Evolutionary conservation across 2,113 vertebrate genomes (phyloP).

Genomic region (Daphoenositta chrysoptera): DNA sequence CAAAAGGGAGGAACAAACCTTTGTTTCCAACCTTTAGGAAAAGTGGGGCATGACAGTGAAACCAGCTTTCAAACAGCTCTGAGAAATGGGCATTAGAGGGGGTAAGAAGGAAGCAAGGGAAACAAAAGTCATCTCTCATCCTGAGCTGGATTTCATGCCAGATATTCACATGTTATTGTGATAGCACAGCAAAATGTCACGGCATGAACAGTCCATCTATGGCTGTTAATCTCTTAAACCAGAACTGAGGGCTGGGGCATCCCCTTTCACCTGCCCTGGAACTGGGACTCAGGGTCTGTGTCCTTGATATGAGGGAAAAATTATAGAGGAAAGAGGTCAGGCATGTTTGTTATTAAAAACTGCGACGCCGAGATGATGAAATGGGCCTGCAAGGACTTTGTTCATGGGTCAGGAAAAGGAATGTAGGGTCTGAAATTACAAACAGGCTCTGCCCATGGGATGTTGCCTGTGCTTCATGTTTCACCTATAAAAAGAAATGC

Average conservation of each 20-base stretch:
- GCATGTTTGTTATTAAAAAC: neutral
- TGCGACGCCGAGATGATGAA: neutral
- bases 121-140: neutral
- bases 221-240: neutral
- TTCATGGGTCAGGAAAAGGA: neutral
- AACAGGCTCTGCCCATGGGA: neutral
- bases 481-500: neutral
- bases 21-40: neutral
- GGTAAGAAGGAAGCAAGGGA: neutral
- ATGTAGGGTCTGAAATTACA: neutral
- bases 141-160: neutral
- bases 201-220: rapidly evolving
- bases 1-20: neutral
- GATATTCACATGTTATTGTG: neutral
- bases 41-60: neutral
- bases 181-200: neutral
- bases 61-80: neutral
- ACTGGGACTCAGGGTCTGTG: neutral
- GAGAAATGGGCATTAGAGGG: neutral
- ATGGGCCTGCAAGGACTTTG: neutral
- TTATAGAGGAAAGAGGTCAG: neutral
- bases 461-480: neutral
- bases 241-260: neutral
- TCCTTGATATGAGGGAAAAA: neutral
- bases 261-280: neutral